Conservation (phyloP, 2,797 vertebrate genomes). For the Coregonus ussuriensis region DNA sequence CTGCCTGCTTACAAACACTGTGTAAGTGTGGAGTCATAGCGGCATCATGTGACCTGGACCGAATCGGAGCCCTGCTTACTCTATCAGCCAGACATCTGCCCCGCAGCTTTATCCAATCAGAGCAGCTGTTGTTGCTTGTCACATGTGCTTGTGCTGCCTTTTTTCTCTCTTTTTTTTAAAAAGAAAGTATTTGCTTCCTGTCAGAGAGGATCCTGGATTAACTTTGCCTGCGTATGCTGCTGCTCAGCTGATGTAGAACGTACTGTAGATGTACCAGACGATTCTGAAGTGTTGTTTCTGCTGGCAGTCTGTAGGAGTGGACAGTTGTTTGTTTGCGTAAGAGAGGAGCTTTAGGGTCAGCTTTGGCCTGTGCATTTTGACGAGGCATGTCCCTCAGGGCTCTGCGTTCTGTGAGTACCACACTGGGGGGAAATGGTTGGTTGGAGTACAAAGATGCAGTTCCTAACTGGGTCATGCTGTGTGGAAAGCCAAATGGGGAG, state of each 20-base stretch:
- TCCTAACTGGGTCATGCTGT: constrained; percentile 69
- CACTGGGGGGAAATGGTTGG: constrained; percentile 26
- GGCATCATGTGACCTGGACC: constrained; percentile 65
- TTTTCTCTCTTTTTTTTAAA: constrained; percentile 48
- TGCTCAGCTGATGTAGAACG: constrained; percentile 62
- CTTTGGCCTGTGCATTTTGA: constrained; percentile 44
- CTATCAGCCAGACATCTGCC: constrained; percentile 62
- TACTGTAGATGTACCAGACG: neutral
- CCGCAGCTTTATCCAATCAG: constrained; percentile 64
- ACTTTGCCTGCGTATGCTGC: constrained; percentile 54
- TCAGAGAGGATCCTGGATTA: constrained; percentile 74
- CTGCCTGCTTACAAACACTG: constrained; percentile 47
- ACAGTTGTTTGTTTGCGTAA: neutral
- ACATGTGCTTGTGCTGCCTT: constrained; percentile 54
- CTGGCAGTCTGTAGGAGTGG: constrained; percentile 24
- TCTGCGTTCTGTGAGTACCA: constrained; percentile 67
- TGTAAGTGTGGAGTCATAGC: constrained; percentile 44
- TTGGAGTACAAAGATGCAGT: constrained; percentile 50
- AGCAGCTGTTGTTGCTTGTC: constrained; percentile 48
- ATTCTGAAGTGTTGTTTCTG: neutral
- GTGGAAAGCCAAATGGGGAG: constrained; percentile 57
- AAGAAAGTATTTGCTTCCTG: constrained; percentile 80
- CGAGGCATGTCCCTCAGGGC: constrained; percentile 71
- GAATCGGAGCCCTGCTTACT: constrained; percentile 65
- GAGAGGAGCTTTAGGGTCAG: constrained; percentile 30